Base-by-base conservation (phyloP, 2,888 invertebrate genomes). In the Cerastis leucographa region DNA sequence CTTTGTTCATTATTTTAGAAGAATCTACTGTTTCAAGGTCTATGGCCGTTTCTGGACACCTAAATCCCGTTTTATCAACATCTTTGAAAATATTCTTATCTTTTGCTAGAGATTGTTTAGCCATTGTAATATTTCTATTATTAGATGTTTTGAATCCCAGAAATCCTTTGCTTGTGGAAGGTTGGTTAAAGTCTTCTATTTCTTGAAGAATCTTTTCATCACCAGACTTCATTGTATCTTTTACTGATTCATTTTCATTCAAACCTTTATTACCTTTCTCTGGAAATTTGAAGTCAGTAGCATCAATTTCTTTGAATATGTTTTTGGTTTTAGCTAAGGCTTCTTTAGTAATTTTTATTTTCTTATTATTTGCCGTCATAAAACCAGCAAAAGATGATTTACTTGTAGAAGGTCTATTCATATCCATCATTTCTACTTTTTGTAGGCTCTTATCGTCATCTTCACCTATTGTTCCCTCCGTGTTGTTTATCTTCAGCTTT, bases 301-400 rank as follows among this genome's bases (percentile, higher is more conserved):
- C 44, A 64, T 83, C 72, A 11, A 88, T 79, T 69, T 82, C 76
- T 51, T 83, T 71, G 29, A 84, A 83, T 0, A 80, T 75, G 29
- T 42, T 69, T 25, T 54, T 78, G 2, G 71, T 75, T 68, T 71
- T 77, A 51, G 56, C 61, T 14, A 81, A 61, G 2, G 74, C 71
- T 49, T 72, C 68, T 46, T 75, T 49, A 0, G 62, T 73, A 17
- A 81, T 62, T 12, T 49, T 35, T 11, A 85, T 76, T 14, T 78
- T 71, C 25, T 74, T 85, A 29, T 78, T 81, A 35, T 66, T 83
- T 17, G 78, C 74, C 0, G 85, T 85, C n/a, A 51, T 77, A 61
- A 85, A 83, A 22, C 78, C 72, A 14, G 8, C 46, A 56, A 85
- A 80, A 5, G 2, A 8, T 19, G 14, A 35, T 77, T 17, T 65